Evolutionary conservation across 2,113 vertebrate genomes (phyloP).

Genomic region (Thalassoma bifasciatum): DNA sequence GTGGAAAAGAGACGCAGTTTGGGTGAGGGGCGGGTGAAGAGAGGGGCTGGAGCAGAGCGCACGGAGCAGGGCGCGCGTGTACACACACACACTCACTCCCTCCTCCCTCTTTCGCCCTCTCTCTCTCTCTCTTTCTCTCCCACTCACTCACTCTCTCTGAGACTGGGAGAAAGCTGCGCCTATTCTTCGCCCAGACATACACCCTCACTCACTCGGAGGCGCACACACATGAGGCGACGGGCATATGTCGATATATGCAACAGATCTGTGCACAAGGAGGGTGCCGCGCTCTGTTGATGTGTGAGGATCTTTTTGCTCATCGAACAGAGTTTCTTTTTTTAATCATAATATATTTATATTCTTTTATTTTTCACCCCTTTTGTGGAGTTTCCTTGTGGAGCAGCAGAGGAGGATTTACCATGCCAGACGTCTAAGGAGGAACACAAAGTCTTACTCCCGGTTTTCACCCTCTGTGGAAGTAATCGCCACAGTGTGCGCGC

Average conservation of each 20-base stretch:
- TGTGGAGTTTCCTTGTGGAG: conserved; percentile 17
- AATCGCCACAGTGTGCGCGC: conserved; percentile 29
- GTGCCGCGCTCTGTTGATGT: neutral
- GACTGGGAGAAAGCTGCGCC: conserved; percentile 68
- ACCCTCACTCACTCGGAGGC: conserved; percentile 53
- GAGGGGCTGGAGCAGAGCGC: conserved; percentile 51
- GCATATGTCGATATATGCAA: conserved; percentile 66
- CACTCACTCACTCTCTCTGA: conserved; percentile 23
- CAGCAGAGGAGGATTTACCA: conserved; percentile 49
- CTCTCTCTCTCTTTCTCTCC: neutral
- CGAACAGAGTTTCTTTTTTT: neutral
- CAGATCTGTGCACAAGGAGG: conserved; percentile 38
- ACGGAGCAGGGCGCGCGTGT: conserved; percentile 16
- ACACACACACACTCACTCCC: neutral
- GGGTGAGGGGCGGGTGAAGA: conserved; percentile 78
- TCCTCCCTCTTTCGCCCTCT: conserved; percentile 10
- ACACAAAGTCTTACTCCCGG: neutral
- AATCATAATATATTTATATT: neutral
- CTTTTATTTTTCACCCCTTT: conserved; percentile 16
- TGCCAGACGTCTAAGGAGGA: conserved; percentile 68
- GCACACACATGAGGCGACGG: conserved; percentile 55
- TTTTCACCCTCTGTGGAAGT: conserved; percentile 57
- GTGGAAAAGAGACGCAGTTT: conserved; percentile 86
- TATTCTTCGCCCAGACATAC: conserved; percentile 58
- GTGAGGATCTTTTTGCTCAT: neutral